Percentiles rank a stretch among this genome's conserved stretches.
Conservation (phyloP, 2,113 vertebrate species). For the Melanocharis versteri region DNA sequence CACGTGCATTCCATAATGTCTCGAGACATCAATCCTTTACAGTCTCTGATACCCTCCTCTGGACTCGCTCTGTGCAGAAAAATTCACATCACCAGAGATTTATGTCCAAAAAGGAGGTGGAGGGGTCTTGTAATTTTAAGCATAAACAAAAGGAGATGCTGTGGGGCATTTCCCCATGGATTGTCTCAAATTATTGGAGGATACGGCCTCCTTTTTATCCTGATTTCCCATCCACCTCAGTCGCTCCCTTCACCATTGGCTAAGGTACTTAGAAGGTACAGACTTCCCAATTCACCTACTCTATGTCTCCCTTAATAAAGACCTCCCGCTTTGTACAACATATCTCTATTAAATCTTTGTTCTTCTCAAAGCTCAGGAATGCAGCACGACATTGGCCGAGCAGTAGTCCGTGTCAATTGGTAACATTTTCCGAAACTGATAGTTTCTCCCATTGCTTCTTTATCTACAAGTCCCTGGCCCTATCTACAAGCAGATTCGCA, state of each 20-base stretch:
- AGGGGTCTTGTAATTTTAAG: too few relatives aligned
- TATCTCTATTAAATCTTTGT: background rate
- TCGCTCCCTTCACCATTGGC: background rate
- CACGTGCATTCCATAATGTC: background rate
- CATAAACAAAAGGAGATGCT: background rate
- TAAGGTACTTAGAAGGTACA: background rate
- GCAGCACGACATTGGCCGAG: fast-evolving
- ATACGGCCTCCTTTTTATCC: background rate
- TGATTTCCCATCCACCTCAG: background rate
- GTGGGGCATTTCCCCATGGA: background rate
- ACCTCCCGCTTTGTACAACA: background rate
- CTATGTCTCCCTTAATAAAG: background rate
- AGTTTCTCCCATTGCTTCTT: background rate
- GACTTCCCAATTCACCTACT: background rate
- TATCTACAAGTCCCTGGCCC: background rate
- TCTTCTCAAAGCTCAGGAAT: background rate
- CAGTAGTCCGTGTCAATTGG: fast-evolving
- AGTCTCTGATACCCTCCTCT: background rate
- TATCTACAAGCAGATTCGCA: background rate
- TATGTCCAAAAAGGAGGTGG: background rate
- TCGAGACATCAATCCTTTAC: fast-evolving
- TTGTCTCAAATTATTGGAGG: background rate
- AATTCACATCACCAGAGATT: fast-evolving
- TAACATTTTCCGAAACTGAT: background rate
- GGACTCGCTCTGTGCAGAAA: fast-evolving